A percentile compares a stretch with the other conserved stretches of the same genome.
Evolutionary conservation across 2,113 vertebrate genomes (phyloP).

Genomic region (Dissostichus mawsoni): DNA sequence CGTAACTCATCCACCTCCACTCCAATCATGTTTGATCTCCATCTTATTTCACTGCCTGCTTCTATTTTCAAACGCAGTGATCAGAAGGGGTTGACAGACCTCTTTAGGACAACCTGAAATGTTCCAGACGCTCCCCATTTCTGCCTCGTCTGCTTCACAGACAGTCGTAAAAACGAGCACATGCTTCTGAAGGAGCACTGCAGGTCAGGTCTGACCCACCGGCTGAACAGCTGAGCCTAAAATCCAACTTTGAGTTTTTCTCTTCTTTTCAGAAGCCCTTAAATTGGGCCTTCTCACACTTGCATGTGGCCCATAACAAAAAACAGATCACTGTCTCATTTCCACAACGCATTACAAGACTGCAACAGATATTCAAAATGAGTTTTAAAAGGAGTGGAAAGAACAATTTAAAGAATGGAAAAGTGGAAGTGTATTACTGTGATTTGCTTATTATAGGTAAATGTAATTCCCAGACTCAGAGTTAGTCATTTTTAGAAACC

Average conservation of each 20-base stretch:
- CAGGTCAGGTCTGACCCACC: conserved; percentile 25
- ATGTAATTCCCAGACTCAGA: not conserved
- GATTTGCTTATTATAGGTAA: conserved; percentile 6
- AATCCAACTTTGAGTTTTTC: conserved; percentile 21
- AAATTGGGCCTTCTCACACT: conserved; percentile 36
- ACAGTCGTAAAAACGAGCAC: conserved; percentile 46
- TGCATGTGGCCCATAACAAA: conserved; percentile 41
- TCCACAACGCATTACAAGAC: conserved; percentile 18
- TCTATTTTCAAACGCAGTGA: conserved; percentile 7
- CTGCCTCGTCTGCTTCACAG: conserved; percentile 43
- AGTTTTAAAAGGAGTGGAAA: not conserved
- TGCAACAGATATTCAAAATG: conserved; percentile 12
- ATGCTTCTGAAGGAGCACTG: conserved; percentile 25
- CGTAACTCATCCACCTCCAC: conserved; percentile 46
- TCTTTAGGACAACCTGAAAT: not conserved
- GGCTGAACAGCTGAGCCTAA: conserved; percentile 44
- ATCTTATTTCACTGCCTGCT: conserved; percentile 3
- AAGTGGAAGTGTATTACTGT: not conserved
- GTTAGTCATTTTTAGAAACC: not conserved
- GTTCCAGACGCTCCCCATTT: conserved; percentile 22
- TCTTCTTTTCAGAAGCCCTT: conserved; percentile 6
- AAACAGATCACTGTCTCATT: conserved; percentile 59
- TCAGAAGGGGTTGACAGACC: not conserved
- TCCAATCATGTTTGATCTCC: not conserved
- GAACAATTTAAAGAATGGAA: conserved; percentile 1